Evolutionary conservation across 2,113 vertebrate species (phyloP).

Genomic region (Polypterus senegalus): DNA sequence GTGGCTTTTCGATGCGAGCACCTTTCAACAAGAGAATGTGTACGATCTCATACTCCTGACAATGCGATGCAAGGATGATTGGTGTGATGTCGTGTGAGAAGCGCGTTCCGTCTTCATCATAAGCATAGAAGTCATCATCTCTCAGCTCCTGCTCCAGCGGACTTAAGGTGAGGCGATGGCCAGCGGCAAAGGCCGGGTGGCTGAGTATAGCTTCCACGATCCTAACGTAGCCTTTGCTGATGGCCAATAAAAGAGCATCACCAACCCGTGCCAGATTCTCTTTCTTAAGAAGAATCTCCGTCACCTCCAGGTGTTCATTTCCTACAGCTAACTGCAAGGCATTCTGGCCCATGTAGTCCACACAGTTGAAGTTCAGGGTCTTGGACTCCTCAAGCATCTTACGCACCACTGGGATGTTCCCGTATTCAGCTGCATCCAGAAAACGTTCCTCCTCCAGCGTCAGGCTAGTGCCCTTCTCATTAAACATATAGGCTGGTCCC

Average conservation of each 20-base stretch:
- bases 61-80: constrained; percentile 85
- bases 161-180: constrained; percentile 71
- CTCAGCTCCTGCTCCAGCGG: constrained; percentile 83
- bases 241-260: constrained; percentile 79
- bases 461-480: constrained; percentile 80
- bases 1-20: constrained; percentile 81
- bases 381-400: constrained; percentile 96
- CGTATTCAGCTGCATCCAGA: constrained; percentile 85
- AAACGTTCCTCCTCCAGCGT: constrained; percentile 86
- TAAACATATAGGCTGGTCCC: constrained; percentile 96
- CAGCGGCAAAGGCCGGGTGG: constrained; percentile 76
- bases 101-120: constrained; percentile 86
- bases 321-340: constrained; percentile 84
- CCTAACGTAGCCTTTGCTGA: constrained; percentile 90
- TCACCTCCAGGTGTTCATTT: constrained; percentile 91
- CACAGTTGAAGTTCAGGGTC: constrained; percentile 88
- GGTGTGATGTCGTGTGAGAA: constrained; percentile 92
- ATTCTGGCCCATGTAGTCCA: constrained; percentile 97
- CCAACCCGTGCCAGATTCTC: constrained; percentile 82
- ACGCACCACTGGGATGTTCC: constrained; percentile 89
- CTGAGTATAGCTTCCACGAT: constrained; percentile 90
- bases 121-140: constrained; percentile 89
- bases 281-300: constrained; percentile 84
- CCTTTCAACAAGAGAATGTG: constrained; percentile 87
- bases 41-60: constrained; percentile 93